phyloP scores from a whole-genome alignment of 1,140 invertebrate genomes.

The Drosophila prosaltans region DNA sequence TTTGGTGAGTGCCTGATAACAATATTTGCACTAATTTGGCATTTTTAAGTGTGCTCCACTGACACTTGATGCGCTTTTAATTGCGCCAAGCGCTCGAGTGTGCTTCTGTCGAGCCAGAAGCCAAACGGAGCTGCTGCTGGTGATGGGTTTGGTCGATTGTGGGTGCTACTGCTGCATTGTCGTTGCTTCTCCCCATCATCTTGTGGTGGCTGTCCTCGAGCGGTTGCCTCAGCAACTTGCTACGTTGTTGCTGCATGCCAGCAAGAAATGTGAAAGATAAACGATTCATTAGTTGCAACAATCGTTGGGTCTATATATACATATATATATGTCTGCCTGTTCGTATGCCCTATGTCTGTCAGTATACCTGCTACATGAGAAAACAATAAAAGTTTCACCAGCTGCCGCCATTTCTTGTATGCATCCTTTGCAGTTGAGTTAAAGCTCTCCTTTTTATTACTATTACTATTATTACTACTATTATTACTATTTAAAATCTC shows the following conservation, averaged over 20 bases:
- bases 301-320: neutral
- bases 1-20: constrained; percentile 83
- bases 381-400: constrained; percentile 53
- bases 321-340: neutral
- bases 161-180: constrained; percentile 7
- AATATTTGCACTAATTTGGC: constrained; percentile 83
- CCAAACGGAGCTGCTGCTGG: constrained; percentile 5
- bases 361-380: constrained; percentile 16
- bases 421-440: constrained; percentile 19
- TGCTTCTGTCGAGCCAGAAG: constrained; percentile 50
- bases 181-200: neutral
- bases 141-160: constrained; percentile 16
- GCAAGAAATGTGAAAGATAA: constrained; percentile 79
- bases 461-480: constrained; percentile 35
- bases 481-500: constrained; percentile 47
- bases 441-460: constrained; percentile 42
- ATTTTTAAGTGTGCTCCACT: constrained; percentile 83
- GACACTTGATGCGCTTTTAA: constrained; percentile 83
- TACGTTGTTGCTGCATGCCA: constrained; percentile 60
- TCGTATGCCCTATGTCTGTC: neutral
- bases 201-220: constrained; percentile 51
- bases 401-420: constrained; percentile 12
- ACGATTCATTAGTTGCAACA: constrained; percentile 76
- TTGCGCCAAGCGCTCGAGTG: constrained; percentile 79
- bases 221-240: constrained; percentile 63